phyloP scores from a whole-genome alignment of 30 jellyfish, hydroid and myxozoan species.

The Cassiopea xamachana region DNA sequence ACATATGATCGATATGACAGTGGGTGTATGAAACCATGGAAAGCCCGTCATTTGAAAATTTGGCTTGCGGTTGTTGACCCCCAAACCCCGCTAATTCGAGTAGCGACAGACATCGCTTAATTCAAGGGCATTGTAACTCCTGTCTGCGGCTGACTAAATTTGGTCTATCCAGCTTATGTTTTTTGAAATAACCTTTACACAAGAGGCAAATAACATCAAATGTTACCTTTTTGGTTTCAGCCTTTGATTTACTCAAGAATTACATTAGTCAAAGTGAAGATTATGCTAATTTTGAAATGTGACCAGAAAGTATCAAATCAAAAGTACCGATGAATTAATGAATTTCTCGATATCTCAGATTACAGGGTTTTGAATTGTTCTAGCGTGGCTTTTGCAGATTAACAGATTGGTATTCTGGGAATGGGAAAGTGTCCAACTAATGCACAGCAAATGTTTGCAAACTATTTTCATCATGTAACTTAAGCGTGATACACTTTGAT shows the following conservation, averaged over 20 bases:
- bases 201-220: background rate
- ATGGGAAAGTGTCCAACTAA: background rate
- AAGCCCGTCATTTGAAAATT: background rate
- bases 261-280: constrained; percentile 23
- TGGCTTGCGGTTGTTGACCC: constrained; percentile 2
- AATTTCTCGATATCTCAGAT: constrained; percentile 13
- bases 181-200: background rate
- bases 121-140: background rate
- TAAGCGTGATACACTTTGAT: background rate
- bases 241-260: constrained; percentile 36
- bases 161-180: background rate
- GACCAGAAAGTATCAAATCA: constrained; percentile 37
- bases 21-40: background rate
- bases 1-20: background rate
- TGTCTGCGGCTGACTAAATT: constrained; percentile 2
- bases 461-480: background rate
- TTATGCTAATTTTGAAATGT: constrained; percentile 26
- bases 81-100: background rate
- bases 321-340: constrained; percentile 29
- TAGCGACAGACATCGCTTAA: constrained; percentile 4
- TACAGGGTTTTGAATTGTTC: constrained; percentile 17
- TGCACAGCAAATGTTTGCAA: constrained; percentile 25
- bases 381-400: constrained; percentile 34
- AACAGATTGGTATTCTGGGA: constrained; percentile 32
- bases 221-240: constrained; percentile 18